Evolutionary conservation across 2,888 invertebrate genomes (phyloP), one percentile per base, ranked within the genome.

Genomic region (Limnephilus lunatus): DNA sequence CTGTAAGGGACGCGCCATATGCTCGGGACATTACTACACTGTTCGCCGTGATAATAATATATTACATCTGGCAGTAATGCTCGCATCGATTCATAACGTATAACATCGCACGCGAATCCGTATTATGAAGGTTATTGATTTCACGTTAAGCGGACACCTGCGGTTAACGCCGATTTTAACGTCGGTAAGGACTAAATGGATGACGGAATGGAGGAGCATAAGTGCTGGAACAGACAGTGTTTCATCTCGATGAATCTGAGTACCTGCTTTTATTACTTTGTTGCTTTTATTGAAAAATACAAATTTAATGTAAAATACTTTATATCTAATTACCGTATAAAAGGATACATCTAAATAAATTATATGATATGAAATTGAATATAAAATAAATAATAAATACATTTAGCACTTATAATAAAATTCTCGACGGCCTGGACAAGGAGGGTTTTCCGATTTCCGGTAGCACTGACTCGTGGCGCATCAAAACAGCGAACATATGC

Each of bases 41-140:
- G 83, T 39, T 83, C 83, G 83, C 83, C n/a, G 39, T 30, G 44
- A 86, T 86, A 86, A 86, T 86, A 68, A 68, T 68, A 68, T 68
- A 68, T 68, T 68, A 86, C n/a, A 86, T 86, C 86, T 86, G 86
- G 44, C 86, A 86, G 44, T 86, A 86, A 86, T 86, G 86, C 30
- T 48, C 86, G n/a, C 30, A 86, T 86, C 86, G 86, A 86, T 86
- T 86, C 86, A 86, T 86, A 86, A 86, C 86, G 68, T 68, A 68
- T 68, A 68, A 68, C 68, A 68, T 86, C 48, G 19, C 11, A 44
- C 35, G 83, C 83, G 32, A 32, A 32, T 25, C 83, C 83, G 83
- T 35, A 83, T 32, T 83, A 44, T 35, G 86, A 44, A 44, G 44
- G 68, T 68, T 85, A 87, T 87, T 53, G 87, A 87, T 87, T 87